Base-by-base conservation (phyloP, 2,888 invertebrate genomes). In the Dendrolimus houi region DNA sequence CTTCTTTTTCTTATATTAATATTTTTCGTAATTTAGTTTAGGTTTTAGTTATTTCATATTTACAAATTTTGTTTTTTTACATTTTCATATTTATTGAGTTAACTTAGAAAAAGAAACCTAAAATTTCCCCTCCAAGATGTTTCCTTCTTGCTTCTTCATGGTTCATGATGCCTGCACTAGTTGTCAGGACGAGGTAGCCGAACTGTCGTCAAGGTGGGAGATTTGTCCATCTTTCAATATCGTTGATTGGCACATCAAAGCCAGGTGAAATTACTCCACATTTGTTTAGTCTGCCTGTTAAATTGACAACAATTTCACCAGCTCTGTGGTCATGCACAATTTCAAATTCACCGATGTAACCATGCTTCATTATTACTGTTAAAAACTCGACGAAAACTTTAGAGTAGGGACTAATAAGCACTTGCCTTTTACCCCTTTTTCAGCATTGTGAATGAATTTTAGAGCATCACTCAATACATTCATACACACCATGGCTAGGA, bases 301-400 rank as follows among this genome's bases (percentile, higher is more conserved):
- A 94, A 87, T 99, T 99, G 55, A 99, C 99, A 58, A 99, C 99
- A 77, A 99, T 99, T 90, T 99, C 99, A 62, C 99, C 99, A 72
- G 98, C 96, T 86, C 99, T 94, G 91, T 99, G 99, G 82, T 99
- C 99, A 89, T 99, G 99, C 59, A 99, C 98, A 71, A 99, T 98
- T 92, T 99, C 99, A 87, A 99, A 99, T 92, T 99, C 99, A 61
- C 99, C 99, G 84, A 99, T 99, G 87, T 99, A 99, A 69, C 99
- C 99, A 92, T 99, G 99, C 91, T 98, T 99, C 99, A 99, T 99
- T 99, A 99, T 99, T 74, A 99, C 99, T 71, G 98, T 98, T 73
- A 99, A 92, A 88, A 99, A 99, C 90, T 98, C 97, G 81, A 99
- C 95, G 75, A 99, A 98, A 69, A 99, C 99, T 94, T 99, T 99